Base-by-base conservation (phyloP, 2,113 vertebrate genomes). In the Pavo muticus region DNA sequence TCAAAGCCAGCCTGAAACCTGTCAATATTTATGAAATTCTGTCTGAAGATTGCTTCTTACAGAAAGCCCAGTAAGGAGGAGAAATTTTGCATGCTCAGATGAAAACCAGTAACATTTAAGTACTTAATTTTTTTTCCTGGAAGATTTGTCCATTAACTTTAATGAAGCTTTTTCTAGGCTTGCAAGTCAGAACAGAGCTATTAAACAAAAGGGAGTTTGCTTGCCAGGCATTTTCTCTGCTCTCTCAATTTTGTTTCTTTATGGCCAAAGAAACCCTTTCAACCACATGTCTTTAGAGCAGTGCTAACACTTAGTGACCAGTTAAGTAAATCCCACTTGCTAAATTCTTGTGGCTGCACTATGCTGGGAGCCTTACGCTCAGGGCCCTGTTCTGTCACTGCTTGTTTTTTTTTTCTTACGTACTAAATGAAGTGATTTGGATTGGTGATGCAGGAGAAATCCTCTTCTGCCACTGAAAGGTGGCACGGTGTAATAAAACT, bases 91-190 rank as follows among this genome's bases (percentile, higher is more conserved):
- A 2, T 68, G 92, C 65, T 94, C 94, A 80, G 59, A 96, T 92
- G 82, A 7, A 92, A 95, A 88, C 89, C 68, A 88, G 72, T 61
- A 93, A 88, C 84, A 69, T 96, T 95, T 94, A 96, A 97, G 91
- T 83, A 84, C 89, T 73, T 94, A 20, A 40, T 71, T 78, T 40
- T 73, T 89, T 95, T 61, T 60, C 1, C 3, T 84, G 75, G 54
- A 96, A 95, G 90, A 91, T 96, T 95, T 97, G 93, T 95, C 87
- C 96, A 97, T 97, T 98, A 97, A 97, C 96, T 97, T 97, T 97
- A 97, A 97, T 95, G 92, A 97, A 95, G 95, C 74, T 97, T 97
- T 96, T 96, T 92, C 93, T 84, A 80, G 94, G 80, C 59, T 94
- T 80, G n/a, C 59, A 80, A 63, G 80, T 96, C 93, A 94, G 44